Evolutionary conservation across 2,797 vertebrate genomes (phyloP).

Genomic region (Gobionotothen gibberifrons): DNA sequence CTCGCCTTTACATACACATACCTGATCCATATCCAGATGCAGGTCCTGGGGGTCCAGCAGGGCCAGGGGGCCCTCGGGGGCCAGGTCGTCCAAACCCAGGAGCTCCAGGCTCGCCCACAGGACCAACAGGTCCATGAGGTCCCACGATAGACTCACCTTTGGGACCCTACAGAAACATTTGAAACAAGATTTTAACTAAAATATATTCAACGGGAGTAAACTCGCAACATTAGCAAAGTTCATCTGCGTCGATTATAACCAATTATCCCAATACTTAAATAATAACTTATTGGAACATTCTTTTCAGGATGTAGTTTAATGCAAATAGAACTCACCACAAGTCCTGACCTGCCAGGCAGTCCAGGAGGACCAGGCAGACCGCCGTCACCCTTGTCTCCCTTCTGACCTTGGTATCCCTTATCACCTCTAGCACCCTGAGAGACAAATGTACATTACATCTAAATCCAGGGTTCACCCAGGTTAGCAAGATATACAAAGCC

Average conservation of each 20-base stretch:
- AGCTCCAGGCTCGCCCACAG: constrained; percentile 87
- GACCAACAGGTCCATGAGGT: constrained; percentile 88
- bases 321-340: constrained; percentile 84
- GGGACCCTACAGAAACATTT: constrained; percentile 84
- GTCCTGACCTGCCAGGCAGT: constrained; percentile 88
- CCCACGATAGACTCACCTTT: constrained; percentile 91
- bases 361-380: constrained; percentile 85
- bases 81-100: constrained; percentile 89
- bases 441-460: not conserved
- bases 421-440: constrained; percentile 87
- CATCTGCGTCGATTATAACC: not conserved
- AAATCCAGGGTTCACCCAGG: not conserved
- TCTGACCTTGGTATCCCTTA: constrained; percentile 77
- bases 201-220: not conserved
- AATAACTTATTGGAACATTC: not conserved
- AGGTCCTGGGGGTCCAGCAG: constrained; percentile 89
- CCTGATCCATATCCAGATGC: constrained; percentile 82
- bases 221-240: not conserved
- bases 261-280: not conserved
- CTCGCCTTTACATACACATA: constrained; percentile 48
- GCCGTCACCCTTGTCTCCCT: constrained; percentile 88
- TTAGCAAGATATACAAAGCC: not conserved
- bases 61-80: constrained; percentile 87
- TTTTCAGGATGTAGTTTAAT: not conserved
- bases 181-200: not conserved